Evolutionary conservation across 2,888 invertebrate species (phyloP), one percentile per base, ranked within the genome.

Genomic region (Drosophila nr. perissopoda): DNA sequence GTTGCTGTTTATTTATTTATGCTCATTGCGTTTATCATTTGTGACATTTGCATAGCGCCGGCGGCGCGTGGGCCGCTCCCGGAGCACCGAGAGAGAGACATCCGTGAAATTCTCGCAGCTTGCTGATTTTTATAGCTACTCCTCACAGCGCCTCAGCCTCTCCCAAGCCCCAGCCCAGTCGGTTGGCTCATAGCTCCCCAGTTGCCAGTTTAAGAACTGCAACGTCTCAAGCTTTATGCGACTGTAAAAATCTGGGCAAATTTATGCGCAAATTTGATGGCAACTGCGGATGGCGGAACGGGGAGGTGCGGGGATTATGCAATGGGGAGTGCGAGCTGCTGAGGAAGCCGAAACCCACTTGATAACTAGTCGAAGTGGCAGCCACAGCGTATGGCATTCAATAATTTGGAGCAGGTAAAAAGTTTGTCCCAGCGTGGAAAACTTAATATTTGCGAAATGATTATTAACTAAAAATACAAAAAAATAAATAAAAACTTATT

Each of bases 11-110:
- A 83, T 83, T 86, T 90, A 86, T 90, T 86, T 90, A 90, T 86
- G 84, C 73, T 88, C 90, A 76, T 89, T 89, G 91, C 91, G 91
- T 86, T 86, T 86, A 90, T 86, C 86, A 90, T 86, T 90, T 76
- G 88, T 90, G 86, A 86, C 91, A 90, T 89, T 90, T 87, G 89
- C 89, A 90, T 76, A 90, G 86, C 89, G 91, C 88, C 90, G 70
- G 82, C 73, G 71, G 64, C 71, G 85, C 81, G 84, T 80, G 80
- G 80, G 82, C 58, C 68, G 84, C 80, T 68, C 78, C 74, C 67
- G 74, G 67, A 56, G 64, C 76, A 70, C 49, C 42, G 53, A 79
- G n/a, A 33, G n/a, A 33, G 70, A 60, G 67, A 69, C 83, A 74
- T 72, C 85, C 80, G 85, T 78, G 85, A 90, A 88, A 90, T 85